phyloP scores from a whole-genome alignment of 2,888 invertebrate genomes.

The Rhogogaster chlorosoma region DNA sequence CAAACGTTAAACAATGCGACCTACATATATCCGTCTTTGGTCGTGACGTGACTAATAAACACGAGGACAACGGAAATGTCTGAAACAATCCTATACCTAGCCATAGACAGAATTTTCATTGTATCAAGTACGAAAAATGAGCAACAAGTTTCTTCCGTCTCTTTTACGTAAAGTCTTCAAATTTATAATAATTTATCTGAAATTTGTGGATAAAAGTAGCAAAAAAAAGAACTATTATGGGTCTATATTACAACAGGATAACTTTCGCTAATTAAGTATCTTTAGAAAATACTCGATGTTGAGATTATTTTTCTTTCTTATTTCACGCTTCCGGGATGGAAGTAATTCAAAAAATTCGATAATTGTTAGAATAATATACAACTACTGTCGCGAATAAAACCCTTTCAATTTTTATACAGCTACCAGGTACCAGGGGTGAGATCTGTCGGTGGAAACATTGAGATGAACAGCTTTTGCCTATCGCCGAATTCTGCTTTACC shows the following conservation, averaged over 20 bases:
- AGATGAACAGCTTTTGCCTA: not conserved
- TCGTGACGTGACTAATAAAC: slow-evolving; percentile 30
- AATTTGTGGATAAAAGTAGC: not conserved
- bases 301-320: not conserved
- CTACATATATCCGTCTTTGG: slow-evolving; percentile 20
- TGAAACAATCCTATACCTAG: not conserved
- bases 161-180: not conserved
- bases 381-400: not conserved
- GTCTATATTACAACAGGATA: not conserved
- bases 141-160: not conserved
- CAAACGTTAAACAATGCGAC: slow-evolving; percentile 31
- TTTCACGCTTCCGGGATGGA: not conserved
- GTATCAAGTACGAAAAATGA: not conserved
- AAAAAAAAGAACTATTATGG: not conserved
- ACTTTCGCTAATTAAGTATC: not conserved
- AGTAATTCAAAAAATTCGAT: not conserved
- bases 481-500: not conserved
- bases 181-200: not conserved
- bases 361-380: not conserved
- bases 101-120: not conserved
- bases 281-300: not conserved
- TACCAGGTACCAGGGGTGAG: not conserved
- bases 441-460: not conserved
- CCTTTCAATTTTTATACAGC: not conserved
- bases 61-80: slow-evolving; percentile 3